Base-by-base conservation (phyloP, 1,140 invertebrate genomes). In the Bactericera cockerelli region DNA sequence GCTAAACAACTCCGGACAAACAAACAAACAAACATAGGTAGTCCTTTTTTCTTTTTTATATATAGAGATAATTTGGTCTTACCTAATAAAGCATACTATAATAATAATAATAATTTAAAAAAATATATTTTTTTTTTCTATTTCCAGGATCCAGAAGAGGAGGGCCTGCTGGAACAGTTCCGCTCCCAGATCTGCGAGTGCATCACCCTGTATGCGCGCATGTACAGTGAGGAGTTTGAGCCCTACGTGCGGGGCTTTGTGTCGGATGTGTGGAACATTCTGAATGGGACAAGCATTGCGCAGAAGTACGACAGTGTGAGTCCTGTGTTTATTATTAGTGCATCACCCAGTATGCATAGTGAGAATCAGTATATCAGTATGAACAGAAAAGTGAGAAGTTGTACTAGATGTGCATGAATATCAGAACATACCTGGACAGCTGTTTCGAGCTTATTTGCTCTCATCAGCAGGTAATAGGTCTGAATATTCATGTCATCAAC, bases 201-300 rank as follows among this genome's bases (percentile, higher is more conserved):
- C 70, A 82, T 95, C 14, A 80, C 86, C 1, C 74, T 99, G 26
- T 99, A 97, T 74, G 94, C 94, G 1, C 85, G 93, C 64, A 98
- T 98, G 70, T 99, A 98, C 68, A 91, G 95, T 70, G 95, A 98
- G 73, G 95, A 98, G 69, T 98, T 98, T 72, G 78, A 81, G 33
- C 80, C 83, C 10, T 93, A 87, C 72, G 79, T 97, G 39, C 83
- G 87, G 4, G 76, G 77, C 26, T 98, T 98, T 78, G 93, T 98
- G 2, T 89, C 83, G 0, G 86, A 84, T 33, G 85, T 97, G 56
- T 98, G 94, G 94, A 86, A 84, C 64, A 77, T 98, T 25, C 74
- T 98, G 33, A 81, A 89, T 26, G 80, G 81, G 10, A 93, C 90
- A 6, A 86, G 89, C 11, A 78, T 83, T 14, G 78, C 92, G 69